These are phyloP conservation scores for Trachelus troglodyta DNA, from an alignment of 2,888 invertebrate species.

Conservation along the genomic window DNA sequence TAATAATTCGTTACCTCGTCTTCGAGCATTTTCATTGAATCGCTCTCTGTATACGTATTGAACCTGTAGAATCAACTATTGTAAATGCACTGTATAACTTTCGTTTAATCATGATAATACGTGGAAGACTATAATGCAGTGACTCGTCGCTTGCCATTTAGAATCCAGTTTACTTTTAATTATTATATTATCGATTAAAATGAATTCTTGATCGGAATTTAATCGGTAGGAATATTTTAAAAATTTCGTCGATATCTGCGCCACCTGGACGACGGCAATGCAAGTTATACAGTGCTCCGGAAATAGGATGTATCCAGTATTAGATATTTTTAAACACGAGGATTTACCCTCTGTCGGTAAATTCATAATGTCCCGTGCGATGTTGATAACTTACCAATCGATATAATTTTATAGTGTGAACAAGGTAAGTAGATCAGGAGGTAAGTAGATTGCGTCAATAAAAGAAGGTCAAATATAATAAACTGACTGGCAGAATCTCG, in stretches of 20 bases:
- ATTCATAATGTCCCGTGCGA: neutral
- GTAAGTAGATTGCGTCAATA: neutral
- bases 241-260: neutral
- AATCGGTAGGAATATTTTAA: neutral
- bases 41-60: neutral
- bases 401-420: neutral
- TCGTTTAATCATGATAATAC: neutral
- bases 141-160: neutral
- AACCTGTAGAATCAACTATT: neutral
- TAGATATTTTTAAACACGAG: neutral
- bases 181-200: neutral
- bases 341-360: neutral
- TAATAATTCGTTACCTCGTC: neutral
- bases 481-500: neutral
- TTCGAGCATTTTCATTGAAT: neutral
- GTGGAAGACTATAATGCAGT: neutral
- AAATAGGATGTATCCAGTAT: neutral
- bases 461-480: neutral
- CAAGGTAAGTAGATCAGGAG: neutral
- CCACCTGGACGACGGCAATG: neutral
- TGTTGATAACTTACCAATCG: neutral
- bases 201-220: neutral
- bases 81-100: neutral
- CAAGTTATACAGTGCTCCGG: neutral
- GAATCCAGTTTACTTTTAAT: neutral